Evolutionary conservation across 1,140 invertebrate genomes (phyloP).

Genomic region (Lepidurus arcticus): DNA sequence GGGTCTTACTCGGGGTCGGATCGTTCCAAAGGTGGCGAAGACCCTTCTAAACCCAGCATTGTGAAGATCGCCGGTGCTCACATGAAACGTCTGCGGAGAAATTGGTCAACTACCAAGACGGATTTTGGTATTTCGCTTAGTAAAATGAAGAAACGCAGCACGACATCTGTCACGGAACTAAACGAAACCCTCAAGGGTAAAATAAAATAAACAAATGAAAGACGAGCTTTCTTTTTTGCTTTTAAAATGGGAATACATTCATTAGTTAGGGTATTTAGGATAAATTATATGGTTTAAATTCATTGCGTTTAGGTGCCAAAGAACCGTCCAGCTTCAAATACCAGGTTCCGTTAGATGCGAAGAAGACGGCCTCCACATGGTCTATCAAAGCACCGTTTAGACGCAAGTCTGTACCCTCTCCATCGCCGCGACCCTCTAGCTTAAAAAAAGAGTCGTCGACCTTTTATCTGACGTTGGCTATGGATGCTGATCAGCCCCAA

Average conservation of each 20-base stretch:
- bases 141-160: slow-evolving; percentile 33
- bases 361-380: background rate
- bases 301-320: background rate
- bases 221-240: no score
- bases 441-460: slow-evolving; percentile 30
- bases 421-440: background rate
- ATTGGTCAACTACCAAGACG: slow-evolving; percentile 31
- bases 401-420: slow-evolving; percentile 20
- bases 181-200: background rate
- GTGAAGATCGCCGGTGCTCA: slow-evolving; percentile 27
- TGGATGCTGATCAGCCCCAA: slow-evolving; percentile 15
- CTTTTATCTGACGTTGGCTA: slow-evolving; percentile 32
- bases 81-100: slow-evolving; percentile 28
- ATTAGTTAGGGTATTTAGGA: no score
- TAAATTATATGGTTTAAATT: no score
- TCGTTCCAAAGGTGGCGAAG: slow-evolving; percentile 31
- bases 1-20: slow-evolving; percentile 27
- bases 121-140: slow-evolving; percentile 32
- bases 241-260: no score
- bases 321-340: background rate
- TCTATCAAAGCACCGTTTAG: background rate
- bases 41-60: slow-evolving; percentile 28
- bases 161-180: slow-evolving; percentile 30
- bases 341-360: background rate
- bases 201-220: no score